Base-by-base conservation (phyloP, 1,140 invertebrate species). In the Zaprionus nigranus region DNA sequence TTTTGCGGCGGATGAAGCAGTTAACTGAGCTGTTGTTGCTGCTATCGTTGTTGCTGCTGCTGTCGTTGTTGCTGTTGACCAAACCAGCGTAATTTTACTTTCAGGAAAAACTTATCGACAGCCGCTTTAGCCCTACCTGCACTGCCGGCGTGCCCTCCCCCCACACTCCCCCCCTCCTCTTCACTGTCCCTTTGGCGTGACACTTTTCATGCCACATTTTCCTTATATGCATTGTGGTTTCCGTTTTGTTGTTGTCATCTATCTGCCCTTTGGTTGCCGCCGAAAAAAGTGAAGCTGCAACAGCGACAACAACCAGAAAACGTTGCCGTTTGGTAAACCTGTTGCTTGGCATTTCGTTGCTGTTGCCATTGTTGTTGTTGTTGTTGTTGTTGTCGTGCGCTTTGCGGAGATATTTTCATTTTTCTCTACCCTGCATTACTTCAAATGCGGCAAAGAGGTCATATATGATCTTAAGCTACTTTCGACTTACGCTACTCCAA, bases 91-190 rank as follows among this genome's bases (percentile, higher is more conserved):
- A 43, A 73, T 74, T 68, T 78, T 68, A 43, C 63, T 73, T 78
- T 78, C 65, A 68, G 65, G 75, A 74, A 78, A 77, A 78, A 62
- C 54, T 62, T 64, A 68, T 62, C 64, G 70, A 64, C 38, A 36
- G 24, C n/a, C 9, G 38, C 54, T 58, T 20, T 15, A 24, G 28
- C 17, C 28, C 36, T 57, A 5, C 24, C 15, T 28, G 26, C n/a
- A 36, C 34, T 34, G 30, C 9, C 28, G 9, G 28, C 7, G 28
- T 9, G 2, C 6, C 6, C 2, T 1, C 12, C 11, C 20, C 2
- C 2, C 22, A 34, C 30, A 34, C 30, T 34, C 28, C 6, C 1
- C 28, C 7, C 28, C 6, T 0, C 28, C 40, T 20, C 15, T 40
- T 7, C 6, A n/a, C 15, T n/a, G 6, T 46, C n/a, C 40, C 17